These are phyloP conservation scores for Hirtodrosophila alboralis DNA, from an alignment of 2,888 invertebrate genomes.

Conservation along the genomic window DNA sequence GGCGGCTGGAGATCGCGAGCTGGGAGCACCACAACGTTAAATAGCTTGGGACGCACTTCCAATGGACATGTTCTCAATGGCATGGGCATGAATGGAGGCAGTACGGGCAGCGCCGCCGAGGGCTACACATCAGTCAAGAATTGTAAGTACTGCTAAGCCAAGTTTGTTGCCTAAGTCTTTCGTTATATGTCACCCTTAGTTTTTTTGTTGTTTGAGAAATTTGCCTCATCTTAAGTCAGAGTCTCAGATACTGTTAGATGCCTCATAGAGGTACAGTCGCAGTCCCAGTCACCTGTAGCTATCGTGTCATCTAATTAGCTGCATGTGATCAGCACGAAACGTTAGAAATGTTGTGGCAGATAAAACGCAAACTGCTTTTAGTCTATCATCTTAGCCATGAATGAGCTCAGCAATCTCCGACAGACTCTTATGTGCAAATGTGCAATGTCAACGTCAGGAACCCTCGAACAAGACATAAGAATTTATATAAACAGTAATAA, in stretches of 20 bases:
- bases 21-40: slow-evolving; percentile 87
- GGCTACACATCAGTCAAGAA: slow-evolving; percentile 84
- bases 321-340: slow-evolving; percentile 50
- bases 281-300: slow-evolving; percentile 30
- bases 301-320: slow-evolving; percentile 52
- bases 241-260: slow-evolving; percentile 10
- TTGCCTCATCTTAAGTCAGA: slow-evolving; percentile 3
- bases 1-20: slow-evolving; percentile 86
- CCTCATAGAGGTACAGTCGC: slow-evolving; percentile 27
- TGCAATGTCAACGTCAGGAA: slow-evolving; percentile 10
- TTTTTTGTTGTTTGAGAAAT: slow-evolving; percentile 3
- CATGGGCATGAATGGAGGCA: slow-evolving; percentile 73
- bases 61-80: slow-evolving; percentile 79
- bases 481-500: slow-evolving; percentile 16
- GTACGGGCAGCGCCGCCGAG: slow-evolving; percentile 82
- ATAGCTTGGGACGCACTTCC: slow-evolving; percentile 85
- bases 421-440: slow-evolving; percentile 5
- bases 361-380: slow-evolving; percentile 26
- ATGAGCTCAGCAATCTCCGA: slow-evolving; percentile 45
- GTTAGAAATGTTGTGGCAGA: slow-evolving; percentile 19
- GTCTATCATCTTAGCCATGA: slow-evolving; percentile 28
- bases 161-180: slow-evolving; percentile 67
- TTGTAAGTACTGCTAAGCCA: slow-evolving; percentile 80
- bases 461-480: slow-evolving; percentile 11
- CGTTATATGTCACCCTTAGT: slow-evolving; percentile 28